phyloP scores from a whole-genome alignment of 2,888 invertebrate genomes.

The Brachyopa scutellaris region DNA sequence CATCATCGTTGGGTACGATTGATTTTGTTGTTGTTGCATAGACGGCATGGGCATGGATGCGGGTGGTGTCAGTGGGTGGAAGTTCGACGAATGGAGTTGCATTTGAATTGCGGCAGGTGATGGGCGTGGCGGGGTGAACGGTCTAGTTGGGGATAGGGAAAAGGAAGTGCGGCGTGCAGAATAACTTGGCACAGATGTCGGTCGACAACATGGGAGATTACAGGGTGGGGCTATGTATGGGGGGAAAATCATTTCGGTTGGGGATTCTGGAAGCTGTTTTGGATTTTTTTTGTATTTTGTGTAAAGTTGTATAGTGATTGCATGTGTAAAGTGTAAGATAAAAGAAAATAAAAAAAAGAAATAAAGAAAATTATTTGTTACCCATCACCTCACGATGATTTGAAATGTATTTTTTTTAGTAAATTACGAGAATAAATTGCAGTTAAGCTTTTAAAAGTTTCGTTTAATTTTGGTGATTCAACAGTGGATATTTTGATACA shows the following conservation, averaged over 20 bases:
- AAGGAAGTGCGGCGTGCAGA: conserved; percentile 69
- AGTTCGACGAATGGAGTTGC: conserved; percentile 66
- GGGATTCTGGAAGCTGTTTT: conserved; percentile 80
- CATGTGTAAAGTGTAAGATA: conserved; percentile 53
- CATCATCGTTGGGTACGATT: conserved; percentile 79
- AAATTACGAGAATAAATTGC: conserved; percentile 18
- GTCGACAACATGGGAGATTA: conserved; percentile 80
- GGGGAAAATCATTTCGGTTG: conserved; percentile 81
- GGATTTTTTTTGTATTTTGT: conserved; percentile 50
- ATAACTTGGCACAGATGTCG: conserved; percentile 79
- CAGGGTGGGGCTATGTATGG: conserved; percentile 81
- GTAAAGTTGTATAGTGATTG: conserved; percentile 10
- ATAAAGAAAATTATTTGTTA: conserved; percentile 77
- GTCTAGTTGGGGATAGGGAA: conserved; percentile 63
- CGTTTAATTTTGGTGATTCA: conserved; percentile 21
- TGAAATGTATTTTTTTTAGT: conserved; percentile 6
- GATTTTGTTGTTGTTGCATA: conserved; percentile 72
- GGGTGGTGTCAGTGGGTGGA: conserved; percentile 69
- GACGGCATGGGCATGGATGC: conserved; percentile 50
- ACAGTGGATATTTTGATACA: neutral
- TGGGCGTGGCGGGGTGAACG: conserved; percentile 78
- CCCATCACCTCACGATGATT: conserved; percentile 72
- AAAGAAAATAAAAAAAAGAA: conserved; percentile 76
- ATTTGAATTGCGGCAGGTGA: conserved; percentile 74
- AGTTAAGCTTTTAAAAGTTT: neutral